Evolutionary conservation across 1,140 invertebrate species (phyloP).

Genomic region (Drosophila seguyi): DNA sequence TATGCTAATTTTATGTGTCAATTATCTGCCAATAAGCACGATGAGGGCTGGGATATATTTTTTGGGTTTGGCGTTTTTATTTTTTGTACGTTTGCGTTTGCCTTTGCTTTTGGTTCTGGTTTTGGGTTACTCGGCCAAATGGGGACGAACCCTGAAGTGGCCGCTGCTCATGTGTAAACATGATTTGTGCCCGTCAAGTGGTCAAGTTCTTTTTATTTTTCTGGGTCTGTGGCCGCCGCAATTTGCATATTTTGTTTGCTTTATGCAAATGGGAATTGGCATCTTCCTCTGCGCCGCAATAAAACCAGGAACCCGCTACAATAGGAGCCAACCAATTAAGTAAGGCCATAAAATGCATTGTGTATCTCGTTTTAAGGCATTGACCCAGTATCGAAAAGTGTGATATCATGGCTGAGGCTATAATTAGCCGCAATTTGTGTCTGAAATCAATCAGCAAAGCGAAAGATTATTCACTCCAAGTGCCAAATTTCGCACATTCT

Average conservation of each 20-base stretch:
- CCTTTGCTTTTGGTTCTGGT: not conserved
- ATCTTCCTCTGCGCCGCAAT: slow-evolving; percentile 9
- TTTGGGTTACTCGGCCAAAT: slow-evolving; percentile 61
- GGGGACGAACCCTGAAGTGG: slow-evolving; percentile 48
- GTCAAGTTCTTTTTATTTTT: slow-evolving; percentile 55
- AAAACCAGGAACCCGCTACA: slow-evolving; percentile 36
- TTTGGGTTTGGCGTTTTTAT: slow-evolving; percentile 8
- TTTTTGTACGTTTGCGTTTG: slow-evolving; percentile 7
- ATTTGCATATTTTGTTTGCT: slow-evolving; percentile 75
- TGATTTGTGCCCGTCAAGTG: slow-evolving; percentile 76
- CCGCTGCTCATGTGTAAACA: slow-evolving; percentile 74
- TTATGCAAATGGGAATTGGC: slow-evolving; percentile 66
- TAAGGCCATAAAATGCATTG: slow-evolving; percentile 44
- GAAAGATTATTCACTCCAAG: not conserved
- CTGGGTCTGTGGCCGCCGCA: slow-evolving; percentile 36
- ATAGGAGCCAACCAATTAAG: slow-evolving; percentile 49
- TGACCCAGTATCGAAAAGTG: slow-evolving; percentile 29
- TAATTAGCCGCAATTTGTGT: slow-evolving; percentile 21
- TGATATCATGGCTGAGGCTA: slow-evolving; percentile 36
- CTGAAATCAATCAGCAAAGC: slow-evolving; percentile 50
- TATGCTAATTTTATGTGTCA: slow-evolving; percentile 84
- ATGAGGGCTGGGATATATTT: slow-evolving; percentile 12
- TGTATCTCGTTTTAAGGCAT: slow-evolving; percentile 24
- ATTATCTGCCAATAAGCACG: slow-evolving; percentile 82
- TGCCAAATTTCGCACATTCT: slow-evolving; percentile 55